Conservation (phyloP, 2,888 invertebrate genomes). For the Marasmarcha lunaedactyla region DNA sequence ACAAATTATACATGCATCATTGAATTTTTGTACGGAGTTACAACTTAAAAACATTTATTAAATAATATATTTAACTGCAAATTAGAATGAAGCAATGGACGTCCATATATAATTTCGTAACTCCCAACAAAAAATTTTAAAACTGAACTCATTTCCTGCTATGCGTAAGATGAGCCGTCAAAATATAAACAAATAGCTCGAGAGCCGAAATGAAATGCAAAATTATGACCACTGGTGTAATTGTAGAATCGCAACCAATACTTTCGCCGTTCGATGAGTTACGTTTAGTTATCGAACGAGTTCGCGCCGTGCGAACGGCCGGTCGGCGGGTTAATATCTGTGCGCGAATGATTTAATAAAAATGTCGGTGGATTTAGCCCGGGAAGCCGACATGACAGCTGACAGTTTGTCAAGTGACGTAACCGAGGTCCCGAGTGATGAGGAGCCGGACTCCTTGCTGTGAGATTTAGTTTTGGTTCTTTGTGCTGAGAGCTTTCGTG, state of each 20-base stretch:
- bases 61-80: no score
- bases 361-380: constrained; percentile 25
- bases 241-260: background rate
- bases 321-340: no score
- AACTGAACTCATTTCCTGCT: no score
- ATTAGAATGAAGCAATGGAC: no score
- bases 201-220: constrained; percentile 20
- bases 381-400: constrained; percentile 33
- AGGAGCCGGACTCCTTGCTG: constrained; percentile 19
- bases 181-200: constrained; percentile 13
- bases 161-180: constrained; percentile 2
- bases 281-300: background rate
- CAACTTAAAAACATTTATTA: no score
- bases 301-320: no score
- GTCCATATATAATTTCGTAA: no score
- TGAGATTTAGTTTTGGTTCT: constrained; percentile 25
- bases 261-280: constrained; percentile 3
- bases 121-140: no score
- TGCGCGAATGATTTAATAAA: no score
- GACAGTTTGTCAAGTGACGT: constrained; percentile 41
- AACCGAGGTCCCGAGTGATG: constrained; percentile 18
- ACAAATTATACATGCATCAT: no score
- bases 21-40: no score
- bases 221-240: constrained; percentile 16
- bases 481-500: no score